Conservation (phyloP, 2,888 invertebrate species). For the Arrhopalites spinosus region DNA sequence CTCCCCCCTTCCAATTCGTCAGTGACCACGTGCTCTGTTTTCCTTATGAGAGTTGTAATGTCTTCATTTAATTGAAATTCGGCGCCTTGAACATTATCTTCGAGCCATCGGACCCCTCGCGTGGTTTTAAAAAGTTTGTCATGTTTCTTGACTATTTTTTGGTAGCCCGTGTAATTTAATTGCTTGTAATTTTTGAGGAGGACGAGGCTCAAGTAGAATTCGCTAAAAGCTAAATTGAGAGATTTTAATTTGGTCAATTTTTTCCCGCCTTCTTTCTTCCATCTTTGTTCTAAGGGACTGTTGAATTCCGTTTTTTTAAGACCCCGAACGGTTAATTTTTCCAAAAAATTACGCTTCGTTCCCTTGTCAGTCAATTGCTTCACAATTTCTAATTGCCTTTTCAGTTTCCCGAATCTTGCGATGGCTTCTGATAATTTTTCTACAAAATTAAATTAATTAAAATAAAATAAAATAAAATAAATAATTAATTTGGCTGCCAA, state of each 20-base stretch:
- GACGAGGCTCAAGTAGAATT: slow-evolving; percentile 61
- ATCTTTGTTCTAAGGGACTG: background rate
- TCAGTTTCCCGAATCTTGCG: background rate
- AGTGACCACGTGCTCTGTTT: slow-evolving; percentile 61
- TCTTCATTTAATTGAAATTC: slow-evolving; percentile 6
- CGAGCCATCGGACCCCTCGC: slow-evolving; percentile 27
- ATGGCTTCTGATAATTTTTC: background rate
- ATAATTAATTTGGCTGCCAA: too few species aligned
- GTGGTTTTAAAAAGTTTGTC: slow-evolving; percentile 62
- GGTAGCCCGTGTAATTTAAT: slow-evolving; percentile 63
- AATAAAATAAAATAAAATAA: too few species aligned
- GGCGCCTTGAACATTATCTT: slow-evolving; percentile 1
- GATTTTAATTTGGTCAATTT: slow-evolving; percentile 59
- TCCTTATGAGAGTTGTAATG: slow-evolving; percentile 50
- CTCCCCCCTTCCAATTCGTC: slow-evolving; percentile 63
- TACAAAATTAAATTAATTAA: background rate
- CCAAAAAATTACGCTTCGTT: background rate
- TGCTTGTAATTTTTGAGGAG: slow-evolving; percentile 62
- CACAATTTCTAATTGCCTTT: background rate
- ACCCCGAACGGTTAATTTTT: background rate
- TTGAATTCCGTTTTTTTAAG: background rate
- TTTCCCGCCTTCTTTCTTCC: background rate
- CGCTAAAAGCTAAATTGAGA: slow-evolving; percentile 61
- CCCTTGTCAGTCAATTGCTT: background rate
- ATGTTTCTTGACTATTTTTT: slow-evolving; percentile 65